Percentiles rank a stretch among this genome's conserved stretches.
Conservation (phyloP, 2,113 vertebrate species). For the Camelus bactrianus region DNA sequence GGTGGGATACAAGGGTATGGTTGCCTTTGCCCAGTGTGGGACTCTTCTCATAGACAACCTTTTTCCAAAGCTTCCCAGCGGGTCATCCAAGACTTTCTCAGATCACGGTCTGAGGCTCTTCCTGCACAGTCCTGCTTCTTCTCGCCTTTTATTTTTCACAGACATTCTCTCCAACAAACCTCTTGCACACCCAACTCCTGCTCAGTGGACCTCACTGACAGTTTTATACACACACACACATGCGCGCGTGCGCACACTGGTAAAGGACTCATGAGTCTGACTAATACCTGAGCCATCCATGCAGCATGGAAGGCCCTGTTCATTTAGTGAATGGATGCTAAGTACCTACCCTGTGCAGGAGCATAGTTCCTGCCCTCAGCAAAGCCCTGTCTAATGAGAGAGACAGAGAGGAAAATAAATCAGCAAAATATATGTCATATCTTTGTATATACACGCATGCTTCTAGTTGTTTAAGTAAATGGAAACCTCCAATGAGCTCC, state of each 20-base stretch:
- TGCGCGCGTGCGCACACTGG: background rate
- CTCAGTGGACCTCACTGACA: background rate
- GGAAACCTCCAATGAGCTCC: constrained; percentile 7
- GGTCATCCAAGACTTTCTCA: background rate
- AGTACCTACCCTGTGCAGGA: background rate
- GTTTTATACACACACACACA: background rate
- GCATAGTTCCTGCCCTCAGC: background rate
- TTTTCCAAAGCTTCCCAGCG: background rate
- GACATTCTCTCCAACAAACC: background rate
- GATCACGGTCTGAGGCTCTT: background rate
- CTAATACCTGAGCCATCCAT: background rate
- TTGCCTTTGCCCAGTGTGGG: background rate
- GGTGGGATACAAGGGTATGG: background rate
- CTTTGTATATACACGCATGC: background rate
- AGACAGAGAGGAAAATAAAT: background rate
- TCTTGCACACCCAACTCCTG: background rate
- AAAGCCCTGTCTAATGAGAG: background rate
- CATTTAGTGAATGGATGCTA: background rate
- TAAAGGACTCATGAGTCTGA: background rate
- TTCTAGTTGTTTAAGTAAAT: constrained; percentile 48
- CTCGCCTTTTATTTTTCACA: background rate
- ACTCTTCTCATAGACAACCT: background rate
- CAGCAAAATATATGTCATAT: background rate
- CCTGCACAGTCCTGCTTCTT: background rate
- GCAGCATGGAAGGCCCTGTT: background rate